A percentile compares a stretch with the other conserved stretches of the same genome.
phyloP scores from a whole-genome alignment of 2,888 invertebrate genomes.

The Sacculina carcini region DNA sequence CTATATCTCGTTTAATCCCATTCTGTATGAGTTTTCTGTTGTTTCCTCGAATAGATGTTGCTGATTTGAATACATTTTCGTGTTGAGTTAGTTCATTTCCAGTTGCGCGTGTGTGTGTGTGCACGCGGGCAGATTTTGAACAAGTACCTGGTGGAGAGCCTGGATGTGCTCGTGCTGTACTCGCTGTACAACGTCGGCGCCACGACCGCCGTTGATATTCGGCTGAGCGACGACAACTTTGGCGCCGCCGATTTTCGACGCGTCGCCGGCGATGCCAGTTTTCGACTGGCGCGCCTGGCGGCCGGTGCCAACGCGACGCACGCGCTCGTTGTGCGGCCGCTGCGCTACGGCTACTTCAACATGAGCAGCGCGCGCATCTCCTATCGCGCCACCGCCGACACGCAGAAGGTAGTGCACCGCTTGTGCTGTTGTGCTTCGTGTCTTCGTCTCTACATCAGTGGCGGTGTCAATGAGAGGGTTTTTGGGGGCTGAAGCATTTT shows the following conservation, averaged over 20 bases:
- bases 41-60: too few species aligned
- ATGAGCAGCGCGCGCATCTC: constrained; percentile 81
- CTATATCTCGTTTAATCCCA: too few species aligned
- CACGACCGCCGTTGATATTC: constrained; percentile 65
- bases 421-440: not conserved
- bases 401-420: constrained; percentile 17
- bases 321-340: constrained; percentile 68
- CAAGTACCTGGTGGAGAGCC: constrained; percentile 81
- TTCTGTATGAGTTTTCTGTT: too few species aligned
- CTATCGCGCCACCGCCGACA: constrained; percentile 63
- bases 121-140: constrained; percentile 87
- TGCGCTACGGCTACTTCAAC: constrained; percentile 77
- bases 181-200: constrained; percentile 78
- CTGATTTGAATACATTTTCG: too few species aligned
- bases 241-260: constrained; percentile 58
- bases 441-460: too few species aligned
- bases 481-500: too few species aligned
- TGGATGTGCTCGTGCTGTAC: constrained; percentile 85
- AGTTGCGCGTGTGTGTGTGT: too few species aligned
- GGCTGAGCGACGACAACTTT: constrained; percentile 69
- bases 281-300: constrained; percentile 62
- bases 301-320: constrained; percentile 83
- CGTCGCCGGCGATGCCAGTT: constrained; percentile 53
- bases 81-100: too few species aligned
- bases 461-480: too few species aligned